Conservation (phyloP, 1,140 invertebrate species). For the Microplitis demolitor region DNA sequence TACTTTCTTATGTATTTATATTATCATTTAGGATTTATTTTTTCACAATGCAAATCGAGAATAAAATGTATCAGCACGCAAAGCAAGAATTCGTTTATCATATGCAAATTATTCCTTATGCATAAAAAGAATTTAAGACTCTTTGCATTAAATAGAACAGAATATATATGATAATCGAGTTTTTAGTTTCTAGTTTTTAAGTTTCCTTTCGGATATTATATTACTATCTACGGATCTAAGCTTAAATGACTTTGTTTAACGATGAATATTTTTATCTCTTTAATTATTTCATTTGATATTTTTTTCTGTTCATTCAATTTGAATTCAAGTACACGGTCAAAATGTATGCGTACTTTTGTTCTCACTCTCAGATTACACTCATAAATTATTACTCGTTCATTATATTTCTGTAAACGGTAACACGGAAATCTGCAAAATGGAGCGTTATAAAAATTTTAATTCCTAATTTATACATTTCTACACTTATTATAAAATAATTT, state of each 20-base stretch:
- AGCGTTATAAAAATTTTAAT: neutral
- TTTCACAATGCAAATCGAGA: slow-evolving; percentile 17
- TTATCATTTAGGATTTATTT: neutral
- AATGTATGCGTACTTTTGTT: slow-evolving; percentile 18
- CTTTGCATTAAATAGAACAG: neutral
- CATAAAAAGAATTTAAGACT: neutral
- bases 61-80: slow-evolving; percentile 7
- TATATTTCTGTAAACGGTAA: slow-evolving; percentile 12
- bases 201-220: neutral
- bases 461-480: neutral
- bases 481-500: neutral
- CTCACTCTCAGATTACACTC: slow-evolving; percentile 11
- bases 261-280: neutral
- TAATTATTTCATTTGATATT: neutral
- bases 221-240: neutral
- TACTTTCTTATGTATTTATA: neutral
- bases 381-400: slow-evolving; percentile 12
- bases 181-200: neutral
- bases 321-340: neutral
- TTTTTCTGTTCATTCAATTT: neutral
- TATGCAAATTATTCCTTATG: neutral
- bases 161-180: slow-evolving; percentile 9
- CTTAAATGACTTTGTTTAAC: slow-evolving; percentile 13
- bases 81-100: slow-evolving; percentile 9
- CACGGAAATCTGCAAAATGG: neutral